Percentiles rank a stretch among this genome's conserved stretches.
These are phyloP conservation scores for Manis crassicaudata DNA, from an alignment of 2,797 vertebrate species.

Conservation along the genomic window DNA sequence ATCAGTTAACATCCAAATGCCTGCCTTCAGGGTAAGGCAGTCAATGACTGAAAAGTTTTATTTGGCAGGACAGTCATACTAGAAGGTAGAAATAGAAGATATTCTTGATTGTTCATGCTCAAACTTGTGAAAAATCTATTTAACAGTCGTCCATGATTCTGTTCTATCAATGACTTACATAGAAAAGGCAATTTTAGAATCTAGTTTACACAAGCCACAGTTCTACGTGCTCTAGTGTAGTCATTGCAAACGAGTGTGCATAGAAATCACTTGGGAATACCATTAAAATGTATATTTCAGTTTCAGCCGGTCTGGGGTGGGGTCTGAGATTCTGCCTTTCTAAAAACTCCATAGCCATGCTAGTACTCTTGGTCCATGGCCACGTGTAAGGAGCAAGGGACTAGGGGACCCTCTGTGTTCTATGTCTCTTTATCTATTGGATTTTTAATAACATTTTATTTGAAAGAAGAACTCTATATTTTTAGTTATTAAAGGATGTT, in stretches of 20 bases:
- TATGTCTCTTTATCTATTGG: not conserved
- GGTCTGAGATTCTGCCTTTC: not conserved
- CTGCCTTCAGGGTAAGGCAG: not conserved
- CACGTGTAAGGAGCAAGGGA: not conserved
- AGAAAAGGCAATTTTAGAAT: not conserved
- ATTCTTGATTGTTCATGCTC: not conserved
- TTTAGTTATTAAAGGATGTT: not conserved
- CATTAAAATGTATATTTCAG: not conserved
- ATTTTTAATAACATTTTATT: not conserved
- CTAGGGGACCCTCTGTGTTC: not conserved
- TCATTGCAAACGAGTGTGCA: not conserved
- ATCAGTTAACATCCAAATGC: not conserved
- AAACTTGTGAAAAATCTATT: not conserved
- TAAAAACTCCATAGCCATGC: not conserved
- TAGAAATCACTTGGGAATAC: not conserved
- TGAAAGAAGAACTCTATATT: not conserved
- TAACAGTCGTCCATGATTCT: not conserved
- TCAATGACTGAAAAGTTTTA: not conserved
- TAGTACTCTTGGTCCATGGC: accelerated
- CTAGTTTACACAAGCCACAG: not conserved
- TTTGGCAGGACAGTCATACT: not conserved
- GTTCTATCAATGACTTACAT: not conserved
- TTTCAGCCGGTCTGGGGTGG: not conserved
- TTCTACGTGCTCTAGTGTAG: not conserved
- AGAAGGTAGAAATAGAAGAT: not conserved